Conservation (phyloP, 2,113 vertebrate genomes). For the Rutilus rutilus region DNA sequence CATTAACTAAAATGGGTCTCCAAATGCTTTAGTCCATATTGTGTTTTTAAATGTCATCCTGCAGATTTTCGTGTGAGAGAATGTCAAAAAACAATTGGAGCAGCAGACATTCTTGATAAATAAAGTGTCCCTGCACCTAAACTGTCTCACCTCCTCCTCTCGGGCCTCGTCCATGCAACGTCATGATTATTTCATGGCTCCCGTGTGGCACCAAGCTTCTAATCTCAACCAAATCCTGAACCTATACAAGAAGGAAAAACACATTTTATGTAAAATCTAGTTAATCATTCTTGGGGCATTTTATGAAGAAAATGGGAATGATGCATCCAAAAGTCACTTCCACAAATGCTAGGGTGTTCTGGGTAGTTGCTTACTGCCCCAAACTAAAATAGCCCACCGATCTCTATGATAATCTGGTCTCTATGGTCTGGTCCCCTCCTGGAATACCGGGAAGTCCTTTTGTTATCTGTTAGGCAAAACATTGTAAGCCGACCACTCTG, state of each 20-base stretch:
- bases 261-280: neutral
- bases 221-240: conserved; percentile 80
- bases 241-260: conserved; percentile 56
- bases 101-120: neutral
- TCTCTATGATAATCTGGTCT: neutral
- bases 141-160: conserved; percentile 88
- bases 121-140: neutral
- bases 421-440: neutral
- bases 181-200: conserved; percentile 81
- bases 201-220: conserved; percentile 76
- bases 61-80: neutral
- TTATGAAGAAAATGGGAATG: neutral
- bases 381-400: neutral
- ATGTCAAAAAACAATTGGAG: neutral
- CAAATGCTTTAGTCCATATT: neutral
- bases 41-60: neutral
- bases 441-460: neutral
- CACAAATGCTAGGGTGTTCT: neutral
- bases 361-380: neutral
- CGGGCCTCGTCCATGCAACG: conserved; percentile 87
- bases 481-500: neutral
- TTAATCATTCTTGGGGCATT: neutral
- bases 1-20: neutral
- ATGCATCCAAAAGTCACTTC: too few species aligned
- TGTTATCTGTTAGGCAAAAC: neutral